Percentiles rank a stretch among this genome's conserved stretches.
Conservation (phyloP, 2,113 vertebrate species). For the Athene cunicularia region DNA sequence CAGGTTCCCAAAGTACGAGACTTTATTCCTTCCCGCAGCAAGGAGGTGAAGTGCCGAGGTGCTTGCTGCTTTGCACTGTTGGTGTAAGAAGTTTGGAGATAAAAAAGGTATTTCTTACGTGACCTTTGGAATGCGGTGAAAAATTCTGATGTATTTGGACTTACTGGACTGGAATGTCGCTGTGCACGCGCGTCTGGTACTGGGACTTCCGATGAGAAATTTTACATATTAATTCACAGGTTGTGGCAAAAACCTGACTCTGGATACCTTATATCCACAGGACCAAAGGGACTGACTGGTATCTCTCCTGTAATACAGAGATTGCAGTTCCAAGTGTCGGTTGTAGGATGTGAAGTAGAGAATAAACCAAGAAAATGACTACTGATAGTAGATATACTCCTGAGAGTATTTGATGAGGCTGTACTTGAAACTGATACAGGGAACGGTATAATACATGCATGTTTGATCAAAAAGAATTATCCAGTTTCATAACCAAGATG, state of each 20-base stretch:
- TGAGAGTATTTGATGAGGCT: neutral
- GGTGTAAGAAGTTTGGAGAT: neutral
- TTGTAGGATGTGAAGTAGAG: neutral
- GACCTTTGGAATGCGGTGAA: neutral
- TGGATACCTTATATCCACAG: rapidly evolving
- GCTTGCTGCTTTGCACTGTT: neutral
- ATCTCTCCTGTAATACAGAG: neutral
- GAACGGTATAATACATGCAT: neutral
- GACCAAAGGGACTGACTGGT: neutral
- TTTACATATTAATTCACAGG: neutral
- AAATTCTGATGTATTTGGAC: neutral
- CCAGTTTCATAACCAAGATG: neutral
- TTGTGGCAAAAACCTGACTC: neutral
- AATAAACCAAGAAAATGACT: neutral
- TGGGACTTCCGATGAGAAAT: neutral
- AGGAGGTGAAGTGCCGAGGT: neutral
- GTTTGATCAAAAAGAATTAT: neutral
- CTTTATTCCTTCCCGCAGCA: neutral
- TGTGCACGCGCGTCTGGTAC: neutral
- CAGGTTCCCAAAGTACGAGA: neutral
- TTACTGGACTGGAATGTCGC: neutral
- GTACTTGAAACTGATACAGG: neutral
- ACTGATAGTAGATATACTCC: neutral
- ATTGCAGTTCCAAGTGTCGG: neutral
- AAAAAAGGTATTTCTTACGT: neutral